Evolutionary conservation across 2,888 invertebrate species (phyloP), one percentile per base, ranked within the genome.

Genomic region (Micropterix aruncella): DNA sequence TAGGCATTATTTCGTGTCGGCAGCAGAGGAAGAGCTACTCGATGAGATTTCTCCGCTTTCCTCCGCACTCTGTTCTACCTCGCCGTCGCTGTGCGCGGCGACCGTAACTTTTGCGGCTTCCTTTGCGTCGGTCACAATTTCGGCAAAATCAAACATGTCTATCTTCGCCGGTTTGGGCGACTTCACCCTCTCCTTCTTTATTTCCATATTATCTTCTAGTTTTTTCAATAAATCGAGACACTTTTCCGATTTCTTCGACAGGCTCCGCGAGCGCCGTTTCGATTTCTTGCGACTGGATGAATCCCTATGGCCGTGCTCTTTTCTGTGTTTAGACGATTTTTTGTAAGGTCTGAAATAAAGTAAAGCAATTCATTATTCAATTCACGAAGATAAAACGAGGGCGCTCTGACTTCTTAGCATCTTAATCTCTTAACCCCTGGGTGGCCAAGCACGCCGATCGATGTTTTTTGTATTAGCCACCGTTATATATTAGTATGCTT

Each of bases 71-170:
- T 40, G 38, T 19, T 44, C 41, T 18, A 41, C 40, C 44, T 41
- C 40, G 9, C 41, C 44, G 19, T 41, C 42, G 14, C 38, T 43
- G 37, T 44, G 38, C 3, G 44, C 38, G 19, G 40, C 44, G 37
- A 37, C 7, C 27, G 27, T 27, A 27, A 7, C 27, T 5, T 5
- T 7, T 12, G 27, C 27, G 5, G 27, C 7, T 12, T 27, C 27
- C 12, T 27, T 27, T 12, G 27, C 27, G 5, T 27, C 7, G 27
- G 27, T 5, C n/a, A n/a, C n/a, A n/a, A n/a, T n/a, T n/a, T n/a
- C n/a, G n/a, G n/a, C n/a, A n/a, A n/a, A n/a, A n/a, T n/a, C n/a
- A n/a, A n/a, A n/a, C n/a, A n/a, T n/a, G n/a, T n/a, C n/a, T n/a
- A n/a, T n/a, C 27, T 27, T 12, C 7, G 27, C 27, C 27, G 27